Base-by-base conservation (phyloP, 2,113 vertebrate species). In the Petaurus breviceps region DNA sequence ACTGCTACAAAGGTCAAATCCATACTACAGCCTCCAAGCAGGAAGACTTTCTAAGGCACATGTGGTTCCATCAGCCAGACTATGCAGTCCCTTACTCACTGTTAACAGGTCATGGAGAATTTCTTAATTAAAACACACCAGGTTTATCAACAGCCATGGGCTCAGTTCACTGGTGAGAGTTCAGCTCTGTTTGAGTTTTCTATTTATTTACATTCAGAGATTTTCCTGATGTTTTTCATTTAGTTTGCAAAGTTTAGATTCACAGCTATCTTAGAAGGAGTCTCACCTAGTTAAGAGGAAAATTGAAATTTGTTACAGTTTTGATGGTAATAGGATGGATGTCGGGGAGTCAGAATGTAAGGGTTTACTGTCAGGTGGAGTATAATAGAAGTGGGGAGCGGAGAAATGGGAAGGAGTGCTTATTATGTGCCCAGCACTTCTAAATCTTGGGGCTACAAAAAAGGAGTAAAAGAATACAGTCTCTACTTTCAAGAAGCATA, bases 181-280 rank as follows among this genome's bases (percentile, higher is more conserved):
- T 93, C 77, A 95, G 91, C 91, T 25, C 55, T 93, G 25, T 68
- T 93, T 84, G 77, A 77, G 3, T 3, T 91, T 77, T 25, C 19
- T 2, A 0, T 0, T 91, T 50, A 93, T 37, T 91, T 96, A 77
- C 0, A 96, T 92, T 12, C n/a, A 37, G 12, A 8, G 91, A 22
- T 53, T 97, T 96, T 84, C 93, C 46, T 43, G 12, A 7, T 92
- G 19, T 55, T 97, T 95, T 43, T 94, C 47, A 54, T 2, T 0
- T 93, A 68, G 23, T 23, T 43, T 3, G 77, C 50, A 47, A n/a
- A 52, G 46, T 46, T 97, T 95, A 97, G 95, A 94, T 91, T 94
- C 37, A 90, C 19, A 51, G 57, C 91, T 94, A 84, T 61, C 26
- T 51, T 89, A 90, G 0, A 94, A 24, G 0, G 31, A 94, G 50